Base-by-base conservation (phyloP, 2,113 vertebrate species). In the Phoxinus phoxinus region DNA sequence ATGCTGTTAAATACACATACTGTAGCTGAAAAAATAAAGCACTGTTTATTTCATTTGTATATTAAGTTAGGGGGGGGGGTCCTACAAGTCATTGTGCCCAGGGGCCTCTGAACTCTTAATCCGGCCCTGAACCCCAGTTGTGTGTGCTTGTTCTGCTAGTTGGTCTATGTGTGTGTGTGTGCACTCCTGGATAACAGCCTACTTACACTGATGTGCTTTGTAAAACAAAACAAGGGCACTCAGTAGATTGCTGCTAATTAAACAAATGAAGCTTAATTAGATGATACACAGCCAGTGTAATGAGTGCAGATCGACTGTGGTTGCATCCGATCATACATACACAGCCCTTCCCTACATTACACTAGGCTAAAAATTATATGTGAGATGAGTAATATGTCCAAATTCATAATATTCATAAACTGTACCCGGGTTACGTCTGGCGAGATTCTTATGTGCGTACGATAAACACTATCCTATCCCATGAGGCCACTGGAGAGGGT, bases 251-350 rank as follows among this genome's bases (percentile, higher is more conserved):
- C 13, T 41, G 44, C 44, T 81, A 84, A 77, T 84, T 85, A 46
- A 86, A 74, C 73, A 23, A 88, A 63, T 86, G 84, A 88, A 46
- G 63, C 35, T 32, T 80, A 84, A 80, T 84, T 83, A 79, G 74
- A 84, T 78, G 58, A 53, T 53, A 32, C 27, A 86, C 81, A 86
- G 76, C 56, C 75, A 75, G 35, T 61, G 75, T 59, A n/a, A 56
- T 48, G 48, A 56, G 65, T 56, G 46, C 15, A 32, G 11, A 32
- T 73, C n/a, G 13, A 59, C 21, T n/a, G 17, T 69, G 32, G 32
- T 32, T 69, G 8, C 30, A 35, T 67, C 6, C 6, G 17, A 35
- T 19, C 35, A 21, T 67, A 8, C 63, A 32, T 51, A 15, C 41
- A 30, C 30, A 69, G 65, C 4, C 65, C 13, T 65, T 27, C 61